phyloP scores from a whole-genome alignment of 2,113 vertebrate genomes.

The Nyctibius bracteatus region DNA sequence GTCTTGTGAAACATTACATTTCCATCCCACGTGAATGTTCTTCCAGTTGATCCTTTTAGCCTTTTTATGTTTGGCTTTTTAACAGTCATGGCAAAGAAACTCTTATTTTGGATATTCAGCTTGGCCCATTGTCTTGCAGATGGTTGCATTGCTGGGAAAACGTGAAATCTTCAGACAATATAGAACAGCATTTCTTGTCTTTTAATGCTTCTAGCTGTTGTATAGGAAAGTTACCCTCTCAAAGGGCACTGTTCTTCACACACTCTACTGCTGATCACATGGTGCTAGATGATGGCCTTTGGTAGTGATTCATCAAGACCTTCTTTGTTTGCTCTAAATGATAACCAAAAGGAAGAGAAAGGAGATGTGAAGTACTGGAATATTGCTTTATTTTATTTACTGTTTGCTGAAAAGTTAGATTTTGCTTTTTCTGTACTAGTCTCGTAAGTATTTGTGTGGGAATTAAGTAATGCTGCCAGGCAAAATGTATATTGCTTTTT shows the following conservation, averaged over 20 bases:
- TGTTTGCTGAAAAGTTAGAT: not conserved
- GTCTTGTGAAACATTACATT: not conserved
- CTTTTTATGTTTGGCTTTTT: not conserved
- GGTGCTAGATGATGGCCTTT: not conserved
- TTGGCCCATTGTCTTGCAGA: not conserved
- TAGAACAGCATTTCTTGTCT: not conserved
- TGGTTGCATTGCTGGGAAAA: not conserved
- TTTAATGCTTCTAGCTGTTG: not conserved
- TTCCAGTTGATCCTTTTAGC: not conserved
- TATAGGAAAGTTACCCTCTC: not conserved
- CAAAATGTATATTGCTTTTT: not conserved
- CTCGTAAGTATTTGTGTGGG: not conserved
- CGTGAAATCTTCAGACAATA: not conserved
- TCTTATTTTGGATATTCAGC: not conserved
- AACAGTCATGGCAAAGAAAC: not conserved
- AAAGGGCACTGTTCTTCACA: not conserved
- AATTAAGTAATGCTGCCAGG: not conserved
- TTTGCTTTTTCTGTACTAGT: not conserved
- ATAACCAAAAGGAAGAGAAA: not conserved
- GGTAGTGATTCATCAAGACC: not conserved
- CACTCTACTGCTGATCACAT: not conserved
- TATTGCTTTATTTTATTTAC: not conserved
- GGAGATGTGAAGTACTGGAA: not conserved
- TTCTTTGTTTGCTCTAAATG: not conserved
- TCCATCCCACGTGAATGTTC: not conserved